Base-by-base conservation (phyloP, 2,888 invertebrate genomes). In the Hirudinaria manillensis region DNA sequence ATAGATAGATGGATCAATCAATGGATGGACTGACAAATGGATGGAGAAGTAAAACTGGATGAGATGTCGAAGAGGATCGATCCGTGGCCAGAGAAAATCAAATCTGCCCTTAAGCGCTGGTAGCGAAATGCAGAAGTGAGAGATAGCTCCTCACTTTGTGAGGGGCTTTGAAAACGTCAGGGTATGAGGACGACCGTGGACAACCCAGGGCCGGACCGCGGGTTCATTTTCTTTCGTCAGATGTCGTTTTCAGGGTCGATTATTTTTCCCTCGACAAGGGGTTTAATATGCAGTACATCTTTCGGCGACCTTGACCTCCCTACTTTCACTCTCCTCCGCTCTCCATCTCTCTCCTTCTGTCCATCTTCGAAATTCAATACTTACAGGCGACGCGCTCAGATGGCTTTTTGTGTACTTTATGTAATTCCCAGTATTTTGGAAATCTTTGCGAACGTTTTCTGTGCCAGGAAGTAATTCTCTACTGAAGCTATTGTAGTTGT, bases 221-320 rank as follows among this genome's bases (percentile, higher is more conserved):
- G 24, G 24, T n/a, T 21, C n/a, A 61, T 61, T 27, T 61, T 61
- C 61, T 61, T 16, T n/a, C 61, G 6, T 29, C 29, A 61, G 61
- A 61, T 61, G 61, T 61, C 61, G 61, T 61, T 61, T 61, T 61
- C 61, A 61, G 68, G 68, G 68, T 68, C 68, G 68, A 68, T 68
- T 68, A 68, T 68, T 68, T 36, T 68, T 36, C 68, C 16, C 29
- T 68, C 68, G 68, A 68, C 68, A 32, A 27, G 68, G 68, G 68
- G 2, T 68, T 68, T 68, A 68, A 68, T 68, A 68, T 68, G 68
- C 68, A 68, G 4, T 68, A 3, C 32, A 68, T 68, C 36, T 68
- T 61, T 1, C 45, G 45, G 45, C 16, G 45, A 45, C 45, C 45
- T 45, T 45, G 13, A 45, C 45, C 45, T 45, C 16, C 16, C 45